Base-by-base conservation (phyloP, 2,888 invertebrate species). In the Acrobasis repandana region DNA sequence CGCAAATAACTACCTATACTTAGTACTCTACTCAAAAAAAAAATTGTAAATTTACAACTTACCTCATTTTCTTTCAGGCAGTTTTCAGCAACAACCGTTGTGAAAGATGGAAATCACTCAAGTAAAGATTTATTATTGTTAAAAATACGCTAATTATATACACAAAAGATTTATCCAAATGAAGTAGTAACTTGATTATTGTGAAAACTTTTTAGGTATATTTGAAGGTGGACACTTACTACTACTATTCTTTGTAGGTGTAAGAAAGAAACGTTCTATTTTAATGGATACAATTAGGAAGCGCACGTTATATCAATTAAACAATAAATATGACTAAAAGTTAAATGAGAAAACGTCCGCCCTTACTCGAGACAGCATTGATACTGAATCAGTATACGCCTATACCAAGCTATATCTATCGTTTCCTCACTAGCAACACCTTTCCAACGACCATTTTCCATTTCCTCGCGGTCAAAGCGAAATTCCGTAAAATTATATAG, bases 301-400 rank as follows among this genome's bases (percentile, higher is more conserved):
- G 5, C n/a, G 14, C 5, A 43, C 43, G 43, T 14, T 3, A 43
- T 43, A 43, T 43, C 50, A 58, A 33, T 33, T 56, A 34, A 14
- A 64, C 50, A 28, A 49, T 18, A 20, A 38, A 38, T 36, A 54
- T 38, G 6, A 54, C 38, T 43, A 38, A 38, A 38, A 54, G 8
- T 36, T 10, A 38, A 38, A 56, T 62, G 36, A 59, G 47, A 63
- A 68, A 61, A 75, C 89, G 89, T 82, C 80, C 79, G 71, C 70
- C 72, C 83, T 66, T 73, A 46, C 64, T 66, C 73, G 67, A 73
- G 69, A 63, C 82, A 79, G 77, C 82, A 84, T 75, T 78, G 78
- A 78, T 77, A 90, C 89, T 90, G 89, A 83, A 56, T 72, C 73
- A 75, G 71, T 72, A 72, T 74, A 71, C 71, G 64, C 69, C 67